Evolutionary conservation across 1,140 invertebrate genomes (phyloP).

Genomic region (Leptinotarsa lineolata): DNA sequence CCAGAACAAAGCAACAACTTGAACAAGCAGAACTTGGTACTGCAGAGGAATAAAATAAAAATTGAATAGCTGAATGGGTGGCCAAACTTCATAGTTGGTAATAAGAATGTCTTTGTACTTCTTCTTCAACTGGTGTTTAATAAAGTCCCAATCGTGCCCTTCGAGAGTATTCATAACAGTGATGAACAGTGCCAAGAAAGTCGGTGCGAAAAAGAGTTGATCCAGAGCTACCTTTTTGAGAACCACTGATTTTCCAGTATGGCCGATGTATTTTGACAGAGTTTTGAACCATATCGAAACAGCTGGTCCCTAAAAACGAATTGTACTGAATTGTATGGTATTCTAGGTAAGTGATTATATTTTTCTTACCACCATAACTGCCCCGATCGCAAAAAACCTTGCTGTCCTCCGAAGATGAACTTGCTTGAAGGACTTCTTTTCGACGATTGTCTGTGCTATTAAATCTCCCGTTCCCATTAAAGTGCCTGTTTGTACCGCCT

Average conservation of each 20-base stretch:
- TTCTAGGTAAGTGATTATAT: constrained; percentile 3
- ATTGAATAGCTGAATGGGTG: constrained; percentile 79
- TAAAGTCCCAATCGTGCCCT: constrained; percentile 60
- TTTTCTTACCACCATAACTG: constrained; percentile 11
- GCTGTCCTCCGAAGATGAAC: neutral
- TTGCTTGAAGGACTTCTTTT: constrained; percentile 14
- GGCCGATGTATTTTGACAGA: constrained; percentile 27
- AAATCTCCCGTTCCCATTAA: constrained; percentile 15
- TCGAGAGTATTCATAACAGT: constrained; percentile 65
- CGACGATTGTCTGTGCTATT: constrained; percentile 11
- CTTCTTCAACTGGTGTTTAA: constrained; percentile 63
- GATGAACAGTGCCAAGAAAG: constrained; percentile 67
- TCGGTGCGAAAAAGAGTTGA: constrained; percentile 71
- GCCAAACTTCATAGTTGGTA: constrained; percentile 83
- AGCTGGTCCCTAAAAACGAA: constrained; percentile 42
- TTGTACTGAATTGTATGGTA: neutral
- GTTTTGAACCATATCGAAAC: constrained; percentile 42
- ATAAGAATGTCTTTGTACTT: constrained; percentile 72
- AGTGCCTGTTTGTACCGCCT: constrained; percentile 15
- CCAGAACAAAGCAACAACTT: constrained; percentile 82
- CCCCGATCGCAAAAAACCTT: constrained; percentile 8
- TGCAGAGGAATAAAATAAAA: constrained; percentile 80
- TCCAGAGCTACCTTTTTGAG: constrained; percentile 75
- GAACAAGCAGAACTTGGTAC: constrained; percentile 80
- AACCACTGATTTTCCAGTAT: constrained; percentile 11